These are phyloP conservation scores for Drosophila falleni DNA, from an alignment of 2,888 invertebrate genomes.

Conservation along the genomic window DNA sequence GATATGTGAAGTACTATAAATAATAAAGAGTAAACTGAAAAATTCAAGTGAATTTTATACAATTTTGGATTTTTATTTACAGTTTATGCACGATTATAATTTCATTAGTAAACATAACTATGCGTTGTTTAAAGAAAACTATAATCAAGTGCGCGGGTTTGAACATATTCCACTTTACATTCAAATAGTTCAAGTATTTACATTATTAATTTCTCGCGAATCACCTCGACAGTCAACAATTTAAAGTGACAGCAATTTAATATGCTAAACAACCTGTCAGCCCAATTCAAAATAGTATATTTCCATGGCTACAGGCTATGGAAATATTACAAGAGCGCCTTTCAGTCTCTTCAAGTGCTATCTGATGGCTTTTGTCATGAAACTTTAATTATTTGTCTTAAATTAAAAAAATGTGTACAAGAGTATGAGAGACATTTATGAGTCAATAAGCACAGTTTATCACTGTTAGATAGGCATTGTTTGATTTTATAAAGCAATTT, in stretches of 20 bases:
- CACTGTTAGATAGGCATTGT: background rate
- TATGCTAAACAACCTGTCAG: slow-evolving; percentile 50
- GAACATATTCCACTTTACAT: slow-evolving; percentile 2
- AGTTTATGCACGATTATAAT: background rate
- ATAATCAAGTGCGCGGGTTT: background rate
- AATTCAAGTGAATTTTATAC: background rate
- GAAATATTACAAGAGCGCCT: slow-evolving; percentile 11
- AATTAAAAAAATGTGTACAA: slow-evolving; percentile 15
- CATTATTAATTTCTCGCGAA: slow-evolving; percentile 41
- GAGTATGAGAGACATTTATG: background rate
- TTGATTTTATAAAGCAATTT: too few relatives aligned
- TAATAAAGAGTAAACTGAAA: slow-evolving; percentile 5
- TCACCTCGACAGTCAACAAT: slow-evolving; percentile 32
- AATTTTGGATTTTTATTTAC: background rate
- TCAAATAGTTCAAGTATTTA: slow-evolving; percentile 33
- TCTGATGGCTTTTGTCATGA: slow-evolving; percentile 12
- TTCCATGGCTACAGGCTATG: slow-evolving; percentile 18
- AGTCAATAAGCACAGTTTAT: background rate
- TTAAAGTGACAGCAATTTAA: slow-evolving; percentile 42
- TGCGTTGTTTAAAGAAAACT: background rate
- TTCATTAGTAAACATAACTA: background rate
- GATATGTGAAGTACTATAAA: slow-evolving; percentile 1
- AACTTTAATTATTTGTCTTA: slow-evolving; percentile 24
- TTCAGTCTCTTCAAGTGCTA: slow-evolving; percentile 22
- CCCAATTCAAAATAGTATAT: slow-evolving; percentile 21